Evolutionary conservation across 2,113 vertebrate species (phyloP).

Genomic region (Phylloscopus trochilus): DNA sequence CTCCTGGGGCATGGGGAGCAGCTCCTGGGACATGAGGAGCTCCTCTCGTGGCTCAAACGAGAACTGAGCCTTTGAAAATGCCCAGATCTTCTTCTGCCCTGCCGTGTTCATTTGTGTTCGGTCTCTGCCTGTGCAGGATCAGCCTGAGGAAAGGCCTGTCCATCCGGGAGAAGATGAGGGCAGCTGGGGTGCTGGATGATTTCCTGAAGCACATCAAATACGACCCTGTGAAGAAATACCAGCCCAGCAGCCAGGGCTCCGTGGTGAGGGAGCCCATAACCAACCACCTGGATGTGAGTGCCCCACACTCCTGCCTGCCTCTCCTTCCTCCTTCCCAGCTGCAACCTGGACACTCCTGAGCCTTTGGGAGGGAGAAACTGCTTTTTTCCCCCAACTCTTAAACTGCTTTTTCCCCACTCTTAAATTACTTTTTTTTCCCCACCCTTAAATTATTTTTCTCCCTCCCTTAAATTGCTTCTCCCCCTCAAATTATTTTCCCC

Average conservation of each 20-base stretch:
- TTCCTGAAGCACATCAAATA: constrained; percentile 59
- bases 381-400: background rate
- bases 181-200: constrained; percentile 68
- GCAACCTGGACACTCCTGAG: background rate
- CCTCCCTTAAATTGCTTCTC: no score
- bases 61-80: rapidly evolving
- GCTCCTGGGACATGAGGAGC: background rate
- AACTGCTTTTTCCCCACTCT: background rate
- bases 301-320: background rate
- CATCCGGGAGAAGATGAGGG: constrained; percentile 72
- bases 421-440: no score
- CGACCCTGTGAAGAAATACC: constrained; percentile 68
- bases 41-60: background rate
- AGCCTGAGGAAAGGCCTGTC: constrained; percentile 73
- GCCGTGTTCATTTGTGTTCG: background rate
- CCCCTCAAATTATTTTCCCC: no score
- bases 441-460: no score
- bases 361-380: rapidly evolving
- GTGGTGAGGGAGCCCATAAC: constrained; percentile 70
- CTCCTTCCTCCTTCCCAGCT: background rate
- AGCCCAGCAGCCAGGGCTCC: background rate
- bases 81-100: background rate
- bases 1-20: background rate
- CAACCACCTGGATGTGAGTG: constrained; percentile 80
- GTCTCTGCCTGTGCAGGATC: constrained; percentile 46